Conservation (phyloP, 2,888 invertebrate species). For the Atethmia centrago region DNA sequence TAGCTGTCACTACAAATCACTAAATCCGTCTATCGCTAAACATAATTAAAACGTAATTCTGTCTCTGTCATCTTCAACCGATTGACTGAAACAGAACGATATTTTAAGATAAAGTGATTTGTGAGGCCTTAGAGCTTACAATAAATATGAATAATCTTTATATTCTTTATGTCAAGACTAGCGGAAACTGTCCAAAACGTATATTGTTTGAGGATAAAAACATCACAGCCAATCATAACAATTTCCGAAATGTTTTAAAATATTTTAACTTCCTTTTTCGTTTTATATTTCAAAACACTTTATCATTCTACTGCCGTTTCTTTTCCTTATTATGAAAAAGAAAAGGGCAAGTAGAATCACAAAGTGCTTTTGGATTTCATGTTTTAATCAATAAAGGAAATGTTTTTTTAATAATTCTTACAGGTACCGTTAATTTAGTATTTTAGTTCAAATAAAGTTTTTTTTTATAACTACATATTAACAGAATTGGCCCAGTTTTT, state of each 20-base stretch:
- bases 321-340: constrained; percentile 5
- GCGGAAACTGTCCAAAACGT: constrained; percentile 53
- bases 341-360: constrained; percentile 4
- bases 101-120: background rate
- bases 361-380: constrained; percentile 2
- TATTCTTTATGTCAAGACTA: constrained; percentile 44
- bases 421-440: constrained; percentile 49
- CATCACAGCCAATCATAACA: constrained; percentile 68
- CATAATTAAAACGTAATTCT: background rate
- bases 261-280: constrained; percentile 19
- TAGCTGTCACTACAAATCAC: background rate
- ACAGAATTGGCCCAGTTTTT: constrained; percentile 63
- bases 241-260: constrained; percentile 55
- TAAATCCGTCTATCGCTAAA: background rate
- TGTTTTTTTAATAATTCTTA: constrained; percentile 42
- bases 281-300: constrained; percentile 17
- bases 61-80: background rate
- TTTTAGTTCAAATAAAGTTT: constrained; percentile 52
- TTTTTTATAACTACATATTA: constrained; percentile 48
- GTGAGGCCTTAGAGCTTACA: constrained; percentile 32
- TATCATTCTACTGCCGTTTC: constrained; percentile 18
- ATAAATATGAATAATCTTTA: constrained; percentile 35
- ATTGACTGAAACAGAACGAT: background rate
- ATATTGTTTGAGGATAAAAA: constrained; percentile 54
- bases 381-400: constrained; percentile 31